Percentiles rank a stretch among this genome's conserved stretches.
Evolutionary conservation across 2,113 vertebrate genomes (phyloP).

Genomic region (Vulpes ferrilata): DNA sequence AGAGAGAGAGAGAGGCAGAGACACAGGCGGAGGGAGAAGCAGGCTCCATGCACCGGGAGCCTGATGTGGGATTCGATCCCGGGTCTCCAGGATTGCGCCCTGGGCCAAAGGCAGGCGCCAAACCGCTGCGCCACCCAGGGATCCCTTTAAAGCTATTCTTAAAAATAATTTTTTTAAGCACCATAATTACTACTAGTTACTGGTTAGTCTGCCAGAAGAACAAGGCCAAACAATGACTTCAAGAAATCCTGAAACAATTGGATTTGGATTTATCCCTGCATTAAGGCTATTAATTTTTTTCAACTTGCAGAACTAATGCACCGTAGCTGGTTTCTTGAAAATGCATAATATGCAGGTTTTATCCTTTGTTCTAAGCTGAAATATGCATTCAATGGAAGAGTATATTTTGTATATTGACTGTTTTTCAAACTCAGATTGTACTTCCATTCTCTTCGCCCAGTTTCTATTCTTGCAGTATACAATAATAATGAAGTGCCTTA

Average conservation of each 20-base stretch:
- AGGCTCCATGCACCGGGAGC: no score
- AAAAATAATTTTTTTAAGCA: constrained; percentile 41
- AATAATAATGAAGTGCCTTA: neutral
- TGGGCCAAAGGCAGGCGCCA: no score
- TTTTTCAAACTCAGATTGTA: neutral
- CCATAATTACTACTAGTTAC: neutral
- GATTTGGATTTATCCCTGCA: neutral
- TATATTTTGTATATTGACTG: neutral
- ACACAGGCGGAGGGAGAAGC: no score
- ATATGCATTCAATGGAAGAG: neutral
- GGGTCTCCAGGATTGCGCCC: no score
- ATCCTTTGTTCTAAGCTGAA: neutral
- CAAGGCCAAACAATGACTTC: neutral
- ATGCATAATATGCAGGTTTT: neutral
- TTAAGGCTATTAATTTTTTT: constrained; percentile 31
- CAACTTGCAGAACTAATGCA: neutral
- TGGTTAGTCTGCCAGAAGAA: neutral
- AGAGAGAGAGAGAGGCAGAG: no score
- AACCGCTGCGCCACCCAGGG: no score
- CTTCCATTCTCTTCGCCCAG: neutral
- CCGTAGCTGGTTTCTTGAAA: constrained; percentile 11
- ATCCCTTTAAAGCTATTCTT: constrained; percentile 18
- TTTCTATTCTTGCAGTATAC: constrained; percentile 13
- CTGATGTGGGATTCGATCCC: no score
- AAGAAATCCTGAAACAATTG: constrained; percentile 5